Conservation (phyloP, 37 sponge, comb jelly and placozoan species). For the Beroe forskalii region DNA sequence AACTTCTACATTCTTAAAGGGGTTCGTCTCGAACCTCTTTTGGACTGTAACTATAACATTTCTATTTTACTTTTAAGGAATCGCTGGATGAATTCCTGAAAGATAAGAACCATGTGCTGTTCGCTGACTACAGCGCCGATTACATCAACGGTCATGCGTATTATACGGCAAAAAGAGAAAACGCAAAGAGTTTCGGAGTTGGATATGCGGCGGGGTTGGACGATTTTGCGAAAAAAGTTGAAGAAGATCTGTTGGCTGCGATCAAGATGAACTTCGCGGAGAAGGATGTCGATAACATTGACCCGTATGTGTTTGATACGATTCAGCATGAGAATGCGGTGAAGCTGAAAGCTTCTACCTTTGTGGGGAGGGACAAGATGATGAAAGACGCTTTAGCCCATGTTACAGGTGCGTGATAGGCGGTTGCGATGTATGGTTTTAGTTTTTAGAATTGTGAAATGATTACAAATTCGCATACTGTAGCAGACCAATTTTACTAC, state of each 20-base stretch:
- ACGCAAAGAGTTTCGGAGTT: slow-evolving; percentile 30
- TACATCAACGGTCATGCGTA: neutral
- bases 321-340: slow-evolving; percentile 52
- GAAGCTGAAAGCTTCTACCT: slow-evolving; percentile 22
- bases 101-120: neutral
- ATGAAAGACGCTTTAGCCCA: neutral
- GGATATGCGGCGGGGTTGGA: neutral
- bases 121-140: neutral
- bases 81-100: neutral
- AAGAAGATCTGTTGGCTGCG: slow-evolving; percentile 15
- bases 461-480: too few relatives aligned
- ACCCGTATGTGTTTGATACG: neutral
- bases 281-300: neutral
- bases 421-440: too few relatives aligned
- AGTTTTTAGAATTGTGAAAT: too few relatives aligned
- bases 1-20: too few relatives aligned
- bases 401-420: neutral
- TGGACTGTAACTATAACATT: too few relatives aligned
- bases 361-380: slow-evolving; percentile 35
- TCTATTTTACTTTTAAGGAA: too few relatives aligned
- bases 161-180: neutral
- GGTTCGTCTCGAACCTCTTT: too few relatives aligned
- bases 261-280: slow-evolving; percentile 48
- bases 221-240: slow-evolving; percentile 1
- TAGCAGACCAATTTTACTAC: too few relatives aligned